Evolutionary conservation across 30 jellyfish, hydroid and myxozoan genomes (phyloP), one percentile per base, ranked within the genome.

Genomic region (Cassiopea andromeda): DNA sequence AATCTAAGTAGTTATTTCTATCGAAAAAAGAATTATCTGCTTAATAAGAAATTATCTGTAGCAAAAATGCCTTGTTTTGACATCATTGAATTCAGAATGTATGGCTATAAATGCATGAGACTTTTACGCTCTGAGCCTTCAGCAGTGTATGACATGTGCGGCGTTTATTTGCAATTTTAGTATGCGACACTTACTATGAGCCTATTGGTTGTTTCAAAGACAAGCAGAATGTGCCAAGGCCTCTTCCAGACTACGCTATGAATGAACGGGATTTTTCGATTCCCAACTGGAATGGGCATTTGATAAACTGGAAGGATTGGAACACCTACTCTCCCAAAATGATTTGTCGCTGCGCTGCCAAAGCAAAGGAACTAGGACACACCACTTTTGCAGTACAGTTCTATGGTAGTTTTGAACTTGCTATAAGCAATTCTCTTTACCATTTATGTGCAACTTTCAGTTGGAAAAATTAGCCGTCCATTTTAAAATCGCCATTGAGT

Each of bases 271-370:
- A 93, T 69, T 88, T 83, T 77, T 46, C 94, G 2, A 43, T 47
- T 27, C 1, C 64, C 0, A 88, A 83, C 94, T 93, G 98, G 98
- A 87, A 87, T 61, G 97, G 92, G 38, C 74, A 83, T 1, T 58
- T 87, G 87, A 84, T 93, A 57, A 87, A 82, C 58, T 93, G 98
- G 98, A 27, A 15, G 64, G 77, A 93, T 69, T 93, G 98, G 98
- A 80, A 93, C 91, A 79, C 73, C 1, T 93, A 93, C 54, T 67
- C 93, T 16, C 98, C 97, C 10, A 48, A 87, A 72, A 87, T 93
- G 97, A 87, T 93, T 19, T 93, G 98, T 82, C 87, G 98, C 17
- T 93, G 98, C 64, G 98, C 98, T 12, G 73, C 90, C 49, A 79
- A 87, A 69, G 98, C 98, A 27, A 78, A 78, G 82, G 70, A 9